Base-by-base conservation (phyloP, 2,888 invertebrate genomes). In the Drosophila borborema region DNA sequence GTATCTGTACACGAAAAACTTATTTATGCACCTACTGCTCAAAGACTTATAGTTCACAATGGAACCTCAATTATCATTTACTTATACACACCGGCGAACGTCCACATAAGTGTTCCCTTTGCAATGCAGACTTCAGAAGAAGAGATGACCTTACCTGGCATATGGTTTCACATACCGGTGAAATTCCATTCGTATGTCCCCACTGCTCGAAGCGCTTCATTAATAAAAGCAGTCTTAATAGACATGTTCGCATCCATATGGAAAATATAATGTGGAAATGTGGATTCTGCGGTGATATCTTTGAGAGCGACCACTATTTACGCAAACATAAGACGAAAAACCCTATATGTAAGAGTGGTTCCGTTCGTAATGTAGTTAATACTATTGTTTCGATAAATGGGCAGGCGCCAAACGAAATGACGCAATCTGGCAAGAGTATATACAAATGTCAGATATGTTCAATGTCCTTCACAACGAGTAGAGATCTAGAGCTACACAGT, bases 21-120 rank as follows among this genome's bases (percentile, higher is more conserved):
- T 64, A n/a, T 28, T 14, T n/a, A 14, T 64, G 64, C 18, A 31
- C 10, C 20, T 16, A 34, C 46, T 64, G 64, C 18, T 20, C 58
- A 6, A 31, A 28, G 20, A 14, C 20, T 0, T 64, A 58, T 10
- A 7, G 0, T 6, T 14, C 45, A 7, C 7, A 31, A 9, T n/a
- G 31, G 7, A 38, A 9, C 12, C 28, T 6, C 5, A 31, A 10
- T 5, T 16, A 28, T 14, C 63, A 63, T 38, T 20, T 14, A 3
- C 63, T 56, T 0, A 20, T 40, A 2, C 63, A 63, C 12, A 63
- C 63, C 12, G 63, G 63, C 1, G 64, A 58, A 34, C 58, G 58
- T 9, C 64, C 64, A 16, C 58, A 9, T 3, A 48, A 64, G 14
- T 64, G 64, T n/a, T 1, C n/a, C 14, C 10, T 7, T 10, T 63